These are phyloP conservation scores for Araneus ventricosus DNA, from an alignment of 1,140 invertebrate genomes.

Conservation along the genomic window DNA sequence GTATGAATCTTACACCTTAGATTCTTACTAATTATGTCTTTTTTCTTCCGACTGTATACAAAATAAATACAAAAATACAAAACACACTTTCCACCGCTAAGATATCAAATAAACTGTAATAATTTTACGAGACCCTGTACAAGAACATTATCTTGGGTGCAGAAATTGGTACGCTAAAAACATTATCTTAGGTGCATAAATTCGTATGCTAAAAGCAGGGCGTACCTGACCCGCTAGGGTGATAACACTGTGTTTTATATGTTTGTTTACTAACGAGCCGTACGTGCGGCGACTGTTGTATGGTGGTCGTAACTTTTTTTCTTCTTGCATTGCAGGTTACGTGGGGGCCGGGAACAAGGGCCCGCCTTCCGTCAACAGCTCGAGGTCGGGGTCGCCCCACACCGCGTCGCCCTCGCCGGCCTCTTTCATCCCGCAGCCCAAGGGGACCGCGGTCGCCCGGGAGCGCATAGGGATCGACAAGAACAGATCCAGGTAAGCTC, in stretches of 20 bases:
- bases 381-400: constrained; percentile 81
- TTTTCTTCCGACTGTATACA: not conserved
- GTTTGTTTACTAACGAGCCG: constrained; percentile 30
- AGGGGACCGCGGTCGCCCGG: constrained; percentile 77
- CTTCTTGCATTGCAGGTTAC: constrained; percentile 54
- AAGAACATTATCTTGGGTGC: not conserved
- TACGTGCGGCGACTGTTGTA: not conserved
- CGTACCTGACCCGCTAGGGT: not conserved
- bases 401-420: constrained; percentile 72
- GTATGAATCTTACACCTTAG: too few relatives aligned
- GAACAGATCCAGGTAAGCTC: constrained; percentile 69
- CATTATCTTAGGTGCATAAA: not conserved
- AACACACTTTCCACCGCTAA: not conserved
- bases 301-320: not conserved
- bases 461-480: constrained; percentile 63
- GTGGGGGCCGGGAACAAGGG: constrained; percentile 70
- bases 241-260: not conserved
- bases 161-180: not conserved
- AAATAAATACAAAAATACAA: not conserved
- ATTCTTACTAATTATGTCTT: not conserved
- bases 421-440: constrained; percentile 82
- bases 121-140: not conserved
- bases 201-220: constrained; percentile 1
- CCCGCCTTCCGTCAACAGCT: constrained; percentile 79
- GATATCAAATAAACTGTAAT: not conserved